A percentile compares a stretch with the other conserved stretches of the same genome.
Conservation (phyloP, 2,797 vertebrate species). For the Melanotaenia maccullochi region DNA sequence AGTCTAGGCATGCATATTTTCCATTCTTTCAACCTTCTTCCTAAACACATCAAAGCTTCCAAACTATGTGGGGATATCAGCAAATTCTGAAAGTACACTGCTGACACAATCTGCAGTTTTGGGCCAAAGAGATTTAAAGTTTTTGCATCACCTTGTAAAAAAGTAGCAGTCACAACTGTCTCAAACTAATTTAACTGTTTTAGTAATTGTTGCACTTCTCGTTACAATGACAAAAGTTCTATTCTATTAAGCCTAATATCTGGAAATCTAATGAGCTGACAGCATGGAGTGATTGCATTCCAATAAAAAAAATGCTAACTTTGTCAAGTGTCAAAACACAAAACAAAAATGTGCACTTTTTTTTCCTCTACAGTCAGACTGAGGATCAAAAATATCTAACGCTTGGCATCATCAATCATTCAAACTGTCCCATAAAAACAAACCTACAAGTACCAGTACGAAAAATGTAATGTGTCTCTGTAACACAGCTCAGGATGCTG, state of each 20-base stretch:
- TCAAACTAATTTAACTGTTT: conserved; percentile 26
- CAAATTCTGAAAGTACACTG: conserved; percentile 22
- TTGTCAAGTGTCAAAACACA: conserved; percentile 28
- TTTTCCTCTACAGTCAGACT: conserved; percentile 2
- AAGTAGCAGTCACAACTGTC: conserved; percentile 15
- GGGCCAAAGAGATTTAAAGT: conserved; percentile 19
- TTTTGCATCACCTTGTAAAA: conserved; percentile 23
- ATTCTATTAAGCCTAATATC: no score
- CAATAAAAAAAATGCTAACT: conserved; percentile 2
- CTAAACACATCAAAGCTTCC: background rate
- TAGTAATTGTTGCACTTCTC: background rate
- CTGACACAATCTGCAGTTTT: conserved; percentile 32
- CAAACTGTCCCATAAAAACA: conserved; percentile 19
- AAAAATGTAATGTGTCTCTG: background rate
- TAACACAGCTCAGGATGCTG: conserved; percentile 3
- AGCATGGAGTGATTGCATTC: no score
- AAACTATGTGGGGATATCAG: conserved; percentile 26
- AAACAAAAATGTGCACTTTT: conserved; percentile 11
- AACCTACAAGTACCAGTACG: conserved; percentile 8
- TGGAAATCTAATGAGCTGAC: no score
- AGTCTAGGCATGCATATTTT: background rate
- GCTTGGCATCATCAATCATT: conserved; percentile 33
- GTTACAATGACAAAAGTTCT: no score
- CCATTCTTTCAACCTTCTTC: conserved; percentile 2
- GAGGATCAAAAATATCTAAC: background rate